Percentiles rank a stretch among this genome's conserved stretches.
phyloP scores from a whole-genome alignment of 2,797 vertebrate genomes.

The Ammospiza maritima region DNA sequence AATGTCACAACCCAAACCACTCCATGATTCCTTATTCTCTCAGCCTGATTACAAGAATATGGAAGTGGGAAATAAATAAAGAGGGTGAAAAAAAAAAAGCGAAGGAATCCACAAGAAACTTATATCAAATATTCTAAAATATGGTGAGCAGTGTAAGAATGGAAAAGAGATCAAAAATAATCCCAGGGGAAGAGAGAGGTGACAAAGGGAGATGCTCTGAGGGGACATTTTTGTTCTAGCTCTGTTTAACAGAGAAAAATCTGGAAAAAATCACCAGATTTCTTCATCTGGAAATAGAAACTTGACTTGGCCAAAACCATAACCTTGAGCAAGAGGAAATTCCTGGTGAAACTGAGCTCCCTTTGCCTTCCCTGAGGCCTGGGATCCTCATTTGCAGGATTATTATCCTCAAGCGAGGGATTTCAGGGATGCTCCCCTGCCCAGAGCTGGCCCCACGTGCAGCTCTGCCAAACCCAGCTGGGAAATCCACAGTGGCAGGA shows the following conservation, averaged over 20 bases:
- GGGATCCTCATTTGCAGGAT: neutral
- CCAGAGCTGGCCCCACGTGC: neutral
- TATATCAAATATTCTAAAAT: neutral
- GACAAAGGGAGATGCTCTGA: neutral
- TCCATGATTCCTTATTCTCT: neutral
- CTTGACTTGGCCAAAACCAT: neutral
- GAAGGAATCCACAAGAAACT: neutral
- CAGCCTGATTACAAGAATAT: neutral
- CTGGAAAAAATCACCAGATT: neutral
- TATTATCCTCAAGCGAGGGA: neutral
- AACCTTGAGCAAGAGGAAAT: neutral
- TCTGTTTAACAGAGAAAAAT: neutral
- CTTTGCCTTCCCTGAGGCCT: neutral
- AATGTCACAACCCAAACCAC: neutral
- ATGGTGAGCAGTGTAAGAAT: neutral
- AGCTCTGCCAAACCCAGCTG: neutral
- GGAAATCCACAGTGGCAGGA: neutral
- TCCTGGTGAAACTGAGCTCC: neutral
- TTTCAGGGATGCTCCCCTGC: neutral
- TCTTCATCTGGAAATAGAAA: neutral
- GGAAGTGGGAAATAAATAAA: neutral
- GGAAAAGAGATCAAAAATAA: neutral
- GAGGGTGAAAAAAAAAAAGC: neutral
- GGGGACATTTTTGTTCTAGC: neutral
- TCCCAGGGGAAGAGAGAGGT: neutral